phyloP scores from a whole-genome alignment of 2,113 vertebrate species.

The Mastomys coucha region DNA sequence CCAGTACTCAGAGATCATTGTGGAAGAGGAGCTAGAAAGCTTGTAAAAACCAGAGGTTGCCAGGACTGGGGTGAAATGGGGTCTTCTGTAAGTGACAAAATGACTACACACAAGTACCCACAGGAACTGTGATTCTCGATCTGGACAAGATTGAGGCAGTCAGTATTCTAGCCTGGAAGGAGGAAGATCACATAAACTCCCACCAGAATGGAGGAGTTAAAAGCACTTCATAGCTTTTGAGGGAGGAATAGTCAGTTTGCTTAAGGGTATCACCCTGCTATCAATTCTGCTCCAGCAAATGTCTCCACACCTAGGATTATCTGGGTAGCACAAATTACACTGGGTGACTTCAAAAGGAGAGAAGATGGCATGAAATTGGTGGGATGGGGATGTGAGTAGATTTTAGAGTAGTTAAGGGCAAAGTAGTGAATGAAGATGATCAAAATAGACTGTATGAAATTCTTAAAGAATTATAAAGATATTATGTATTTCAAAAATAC shows the following conservation, averaged over 20 bases:
- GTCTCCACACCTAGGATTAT: not conserved
- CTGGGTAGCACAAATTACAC: not conserved
- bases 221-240: not conserved
- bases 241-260: not conserved
- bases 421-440: not conserved
- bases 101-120: too few relatives aligned
- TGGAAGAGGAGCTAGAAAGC: not conserved
- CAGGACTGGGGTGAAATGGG: not conserved
- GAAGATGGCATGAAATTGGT: not conserved
- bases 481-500: not conserved
- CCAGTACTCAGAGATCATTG: not conserved
- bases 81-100: not conserved
- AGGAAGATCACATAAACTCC: not conserved
- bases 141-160: not conserved
- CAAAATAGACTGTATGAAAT: not conserved
- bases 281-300: not conserved
- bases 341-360: not conserved
- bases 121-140: too few relatives aligned
- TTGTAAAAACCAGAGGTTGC: not conserved
- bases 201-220: not conserved
- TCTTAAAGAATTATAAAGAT: too few relatives aligned
- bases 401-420: not conserved
- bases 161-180: too few relatives aligned
- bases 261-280: not conserved
- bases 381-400: too few relatives aligned